Percentiles rank a stretch among this genome's conserved stretches.
These are phyloP conservation scores for Polia nebulosa DNA, from an alignment of 2,888 invertebrate genomes.

Conservation along the genomic window DNA sequence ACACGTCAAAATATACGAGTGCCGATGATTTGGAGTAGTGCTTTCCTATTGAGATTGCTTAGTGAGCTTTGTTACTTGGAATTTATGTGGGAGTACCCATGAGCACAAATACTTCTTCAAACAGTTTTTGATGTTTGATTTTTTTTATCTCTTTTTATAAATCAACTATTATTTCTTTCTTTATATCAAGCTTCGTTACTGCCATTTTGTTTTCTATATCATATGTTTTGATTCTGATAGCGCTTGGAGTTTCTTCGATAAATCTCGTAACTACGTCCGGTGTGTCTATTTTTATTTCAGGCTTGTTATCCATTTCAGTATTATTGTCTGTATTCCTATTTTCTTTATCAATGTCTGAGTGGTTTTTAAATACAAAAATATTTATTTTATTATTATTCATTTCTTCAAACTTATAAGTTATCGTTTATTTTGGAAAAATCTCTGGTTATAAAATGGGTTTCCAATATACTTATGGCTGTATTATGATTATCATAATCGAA, in stretches of 20 bases:
- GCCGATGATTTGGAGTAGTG: conserved; percentile 44
- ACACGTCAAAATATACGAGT: conserved; percentile 59
- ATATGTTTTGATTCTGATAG: neutral
- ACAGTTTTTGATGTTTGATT: neutral
- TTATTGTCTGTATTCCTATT: neutral
- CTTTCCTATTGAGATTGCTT: conserved; percentile 48
- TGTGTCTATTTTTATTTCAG: neutral
- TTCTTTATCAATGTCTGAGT: neutral
- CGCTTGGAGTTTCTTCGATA: neutral
- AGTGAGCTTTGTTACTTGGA: conserved; percentile 40
- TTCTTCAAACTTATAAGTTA: too few species aligned
- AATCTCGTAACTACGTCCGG: neutral
- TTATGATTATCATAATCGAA: too few species aligned
- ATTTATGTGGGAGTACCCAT: conserved; percentile 43
- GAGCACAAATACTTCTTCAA: neutral
- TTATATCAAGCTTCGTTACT: neutral
- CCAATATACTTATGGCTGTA: too few species aligned
- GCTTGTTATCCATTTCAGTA: neutral
- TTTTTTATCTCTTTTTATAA: conserved; percentile 1
- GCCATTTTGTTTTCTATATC: neutral
- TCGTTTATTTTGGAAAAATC: too few species aligned
- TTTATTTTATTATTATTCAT: too few species aligned
- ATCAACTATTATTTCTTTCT: neutral
- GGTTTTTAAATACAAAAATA: too few species aligned
- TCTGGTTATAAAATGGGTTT: too few species aligned